A percentile compares a stretch with the other conserved stretches of the same genome.
These are phyloP conservation scores for Gymnothorax reevesii DNA, from an alignment of 2,797 vertebrate species.

Conservation along the genomic window DNA sequence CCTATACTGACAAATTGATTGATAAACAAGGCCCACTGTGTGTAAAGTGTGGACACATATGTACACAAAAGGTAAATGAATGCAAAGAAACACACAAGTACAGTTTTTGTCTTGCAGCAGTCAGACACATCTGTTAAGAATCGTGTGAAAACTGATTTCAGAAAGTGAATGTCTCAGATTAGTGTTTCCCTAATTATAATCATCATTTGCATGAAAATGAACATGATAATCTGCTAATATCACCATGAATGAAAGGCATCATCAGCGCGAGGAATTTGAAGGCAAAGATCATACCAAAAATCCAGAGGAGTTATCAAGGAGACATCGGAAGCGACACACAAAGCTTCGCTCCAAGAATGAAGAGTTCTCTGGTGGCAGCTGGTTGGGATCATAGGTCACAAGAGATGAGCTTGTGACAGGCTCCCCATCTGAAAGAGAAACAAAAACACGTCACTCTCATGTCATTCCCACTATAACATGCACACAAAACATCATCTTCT, in stretches of 20 bases:
- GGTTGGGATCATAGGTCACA: conserved; percentile 59
- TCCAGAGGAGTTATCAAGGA: conserved; percentile 81
- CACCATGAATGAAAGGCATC: conserved; percentile 12
- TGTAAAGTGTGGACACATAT: no score
- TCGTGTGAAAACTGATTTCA: neutral
- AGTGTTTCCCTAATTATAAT: neutral
- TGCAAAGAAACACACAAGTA: neutral
- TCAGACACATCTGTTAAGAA: neutral
- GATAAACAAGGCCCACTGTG: no score
- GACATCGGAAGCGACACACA: conserved; percentile 81
- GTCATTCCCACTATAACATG: neutral
- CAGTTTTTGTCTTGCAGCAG: neutral
- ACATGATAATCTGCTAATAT: neutral
- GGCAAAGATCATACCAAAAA: conserved; percentile 72
- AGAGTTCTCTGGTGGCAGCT: conserved; percentile 62
- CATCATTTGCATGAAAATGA: neutral
- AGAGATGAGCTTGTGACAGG: conserved; percentile 48
- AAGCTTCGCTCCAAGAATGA: conserved; percentile 79
- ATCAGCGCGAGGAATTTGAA: conserved; percentile 67
- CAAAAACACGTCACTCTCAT: neutral
- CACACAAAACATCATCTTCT: neutral
- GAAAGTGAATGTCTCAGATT: neutral
- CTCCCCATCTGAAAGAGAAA: conserved; percentile 53
- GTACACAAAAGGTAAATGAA: no score
- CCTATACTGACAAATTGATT: no score